Conservation (phyloP, 2,888 invertebrate genomes). For the Alloplasta piceator region DNA sequence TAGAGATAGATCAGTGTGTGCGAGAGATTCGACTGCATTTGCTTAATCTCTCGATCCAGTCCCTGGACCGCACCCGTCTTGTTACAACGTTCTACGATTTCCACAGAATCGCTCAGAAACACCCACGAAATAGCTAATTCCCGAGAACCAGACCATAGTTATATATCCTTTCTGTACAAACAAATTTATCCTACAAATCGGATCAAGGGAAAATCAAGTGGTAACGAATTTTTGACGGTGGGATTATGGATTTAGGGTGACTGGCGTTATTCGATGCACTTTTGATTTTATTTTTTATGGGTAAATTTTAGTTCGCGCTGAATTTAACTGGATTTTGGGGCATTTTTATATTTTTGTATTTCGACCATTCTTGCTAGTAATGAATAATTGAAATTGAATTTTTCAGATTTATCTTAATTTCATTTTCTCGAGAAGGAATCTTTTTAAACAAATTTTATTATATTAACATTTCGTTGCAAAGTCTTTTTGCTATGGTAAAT, state of each 20-base stretch:
- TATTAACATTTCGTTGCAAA: neutral
- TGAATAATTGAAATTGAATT: no score
- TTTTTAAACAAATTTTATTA: slow-evolving; percentile 7
- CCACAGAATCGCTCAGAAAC: slow-evolving; percentile 25
- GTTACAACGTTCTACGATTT: slow-evolving; percentile 38
- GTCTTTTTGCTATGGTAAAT: slow-evolving; percentile 25
- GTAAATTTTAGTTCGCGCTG: no score
- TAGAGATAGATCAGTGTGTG: slow-evolving; percentile 19
- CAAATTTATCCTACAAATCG: slow-evolving; percentile 17
- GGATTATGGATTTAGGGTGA: no score
- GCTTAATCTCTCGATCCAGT: slow-evolving; percentile 75
- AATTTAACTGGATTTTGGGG: no score
- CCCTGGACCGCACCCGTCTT: slow-evolving; percentile 32
- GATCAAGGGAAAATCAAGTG: no score
- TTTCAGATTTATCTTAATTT: no score
- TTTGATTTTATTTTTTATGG: no score
- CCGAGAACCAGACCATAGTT: slow-evolving; percentile 2
- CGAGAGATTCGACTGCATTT: slow-evolving; percentile 67
- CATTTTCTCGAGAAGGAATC: neutral
- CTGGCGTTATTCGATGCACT: no score
- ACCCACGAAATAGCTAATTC: slow-evolving; percentile 57
- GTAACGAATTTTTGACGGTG: no score
- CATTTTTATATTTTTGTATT: no score
- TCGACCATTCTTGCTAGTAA: no score
- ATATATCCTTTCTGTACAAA: slow-evolving; percentile 18